Evolutionary conservation across 2,113 vertebrate genomes (phyloP).

Genomic region (Pterocles burchelli): DNA sequence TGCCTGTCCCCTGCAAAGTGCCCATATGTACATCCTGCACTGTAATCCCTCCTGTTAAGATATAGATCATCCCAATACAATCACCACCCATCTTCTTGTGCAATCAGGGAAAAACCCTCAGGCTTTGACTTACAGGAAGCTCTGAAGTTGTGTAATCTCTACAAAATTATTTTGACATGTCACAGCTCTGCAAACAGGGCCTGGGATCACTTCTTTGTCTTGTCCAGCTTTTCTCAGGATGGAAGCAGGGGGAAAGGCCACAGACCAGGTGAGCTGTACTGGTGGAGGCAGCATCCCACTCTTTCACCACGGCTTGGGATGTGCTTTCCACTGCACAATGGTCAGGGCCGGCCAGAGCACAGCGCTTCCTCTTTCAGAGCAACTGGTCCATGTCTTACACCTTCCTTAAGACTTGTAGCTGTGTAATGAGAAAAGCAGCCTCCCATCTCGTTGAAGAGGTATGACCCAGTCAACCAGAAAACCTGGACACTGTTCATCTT

Average conservation of each 20-base stretch:
- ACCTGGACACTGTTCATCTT: not conserved
- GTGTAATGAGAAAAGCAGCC: not conserved
- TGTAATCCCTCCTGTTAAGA: not conserved
- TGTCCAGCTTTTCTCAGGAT: not conserved
- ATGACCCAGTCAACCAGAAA: not conserved
- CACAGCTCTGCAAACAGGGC: not conserved
- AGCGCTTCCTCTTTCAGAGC: not conserved
- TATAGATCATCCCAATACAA: not conserved
- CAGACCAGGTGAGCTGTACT: not conserved
- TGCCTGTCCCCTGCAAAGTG: not conserved
- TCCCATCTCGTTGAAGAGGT: not conserved
- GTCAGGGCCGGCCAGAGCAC: not conserved
- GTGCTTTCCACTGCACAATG: not conserved
- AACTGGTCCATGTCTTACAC: accelerated
- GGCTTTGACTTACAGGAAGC: constrained; percentile 35
- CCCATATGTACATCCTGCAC: not conserved
- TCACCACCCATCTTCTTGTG: constrained; percentile 12
- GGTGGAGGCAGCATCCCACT: not conserved
- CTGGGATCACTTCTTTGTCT: not conserved
- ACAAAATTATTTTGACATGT: not conserved
- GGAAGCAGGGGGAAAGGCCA: not conserved
- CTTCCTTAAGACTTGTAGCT: not conserved
- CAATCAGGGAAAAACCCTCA: not conserved
- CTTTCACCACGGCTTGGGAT: not conserved
- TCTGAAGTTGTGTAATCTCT: not conserved